These are phyloP conservation scores for Cyclura pinguis DNA, from an alignment of 2,797 vertebrate genomes.

Conservation along the genomic window DNA sequence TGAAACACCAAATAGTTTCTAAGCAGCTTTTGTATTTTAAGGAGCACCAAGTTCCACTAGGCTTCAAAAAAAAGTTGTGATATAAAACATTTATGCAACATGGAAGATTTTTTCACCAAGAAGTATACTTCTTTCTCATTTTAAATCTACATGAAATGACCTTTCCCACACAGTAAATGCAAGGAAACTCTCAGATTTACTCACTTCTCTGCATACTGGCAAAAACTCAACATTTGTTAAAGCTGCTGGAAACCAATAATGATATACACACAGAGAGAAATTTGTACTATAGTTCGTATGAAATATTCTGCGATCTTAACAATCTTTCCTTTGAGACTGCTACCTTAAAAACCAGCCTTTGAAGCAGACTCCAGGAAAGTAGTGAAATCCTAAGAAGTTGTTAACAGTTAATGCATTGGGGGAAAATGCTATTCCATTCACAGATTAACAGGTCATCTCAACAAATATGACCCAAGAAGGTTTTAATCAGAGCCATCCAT, in stretches of 20 bases:
- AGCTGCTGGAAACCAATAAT: constrained; percentile 60
- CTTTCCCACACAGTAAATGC: constrained; percentile 44
- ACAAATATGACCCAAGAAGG: constrained; percentile 40
- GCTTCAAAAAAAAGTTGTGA: not conserved
- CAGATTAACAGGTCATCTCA: constrained; percentile 57
- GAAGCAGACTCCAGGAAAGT: constrained; percentile 51
- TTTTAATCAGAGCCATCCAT: not conserved
- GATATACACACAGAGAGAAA: constrained; percentile 45
- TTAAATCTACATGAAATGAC: constrained; percentile 45
- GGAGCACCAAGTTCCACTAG: not conserved
- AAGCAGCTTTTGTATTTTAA: not conserved
- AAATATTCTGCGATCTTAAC: constrained; percentile 48
- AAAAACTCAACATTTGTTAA: constrained; percentile 66
- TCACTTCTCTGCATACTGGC: constrained; percentile 62
- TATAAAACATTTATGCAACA: constrained; percentile 7
- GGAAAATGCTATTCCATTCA: constrained; percentile 57
- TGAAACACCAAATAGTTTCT: not conserved
- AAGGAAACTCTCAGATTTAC: constrained; percentile 65
- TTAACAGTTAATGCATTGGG: constrained; percentile 42
- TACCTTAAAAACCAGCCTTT: constrained; percentile 58
- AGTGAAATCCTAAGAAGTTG: constrained; percentile 50
- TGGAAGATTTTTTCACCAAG: constrained; percentile 43
- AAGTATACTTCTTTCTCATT: constrained; percentile 48
- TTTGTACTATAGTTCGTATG: constrained; percentile 44
- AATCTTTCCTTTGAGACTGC: constrained; percentile 57